phyloP scores from a whole-genome alignment of 2,113 vertebrate species.

The Vanacampus margaritifer region DNA sequence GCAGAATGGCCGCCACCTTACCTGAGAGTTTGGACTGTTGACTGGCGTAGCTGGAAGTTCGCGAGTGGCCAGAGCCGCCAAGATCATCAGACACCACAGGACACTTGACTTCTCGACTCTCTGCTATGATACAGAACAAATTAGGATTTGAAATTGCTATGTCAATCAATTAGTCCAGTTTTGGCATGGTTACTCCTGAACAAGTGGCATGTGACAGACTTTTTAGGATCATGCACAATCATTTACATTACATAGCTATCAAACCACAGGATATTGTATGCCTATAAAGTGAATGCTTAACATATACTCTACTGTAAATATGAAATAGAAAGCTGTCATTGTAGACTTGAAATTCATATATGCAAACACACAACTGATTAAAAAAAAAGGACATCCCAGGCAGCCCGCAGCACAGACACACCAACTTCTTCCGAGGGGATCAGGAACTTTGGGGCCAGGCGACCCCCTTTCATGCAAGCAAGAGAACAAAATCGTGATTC shows the following conservation, averaged over 20 bases:
- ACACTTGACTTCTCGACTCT: slow-evolving; percentile 81
- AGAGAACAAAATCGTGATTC: no score
- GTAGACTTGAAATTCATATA: no score
- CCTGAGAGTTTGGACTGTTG: slow-evolving; percentile 97
- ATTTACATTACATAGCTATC: background rate
- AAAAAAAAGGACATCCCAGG: no score
- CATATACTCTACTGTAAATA: background rate
- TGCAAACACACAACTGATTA: no score
- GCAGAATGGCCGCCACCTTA: slow-evolving; percentile 42
- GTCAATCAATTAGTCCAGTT: background rate
- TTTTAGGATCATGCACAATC: background rate
- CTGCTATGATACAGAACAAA: slow-evolving; percentile 59
- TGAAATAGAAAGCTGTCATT: background rate
- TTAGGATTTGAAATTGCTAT: background rate
- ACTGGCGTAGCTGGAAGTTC: slow-evolving; percentile 95
- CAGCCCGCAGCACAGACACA: no score
- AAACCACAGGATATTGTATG: background rate
- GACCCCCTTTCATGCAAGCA: no score
- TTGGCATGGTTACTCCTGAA: background rate
- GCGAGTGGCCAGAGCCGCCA: slow-evolving; percentile 86
- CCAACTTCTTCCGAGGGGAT: no score
- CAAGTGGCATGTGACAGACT: background rate
- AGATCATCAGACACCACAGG: slow-evolving; percentile 85
- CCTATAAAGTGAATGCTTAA: background rate
- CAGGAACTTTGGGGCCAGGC: no score